phyloP scores from a whole-genome alignment of 2,113 vertebrate species.

The Campylomormyrus tamandua region DNA sequence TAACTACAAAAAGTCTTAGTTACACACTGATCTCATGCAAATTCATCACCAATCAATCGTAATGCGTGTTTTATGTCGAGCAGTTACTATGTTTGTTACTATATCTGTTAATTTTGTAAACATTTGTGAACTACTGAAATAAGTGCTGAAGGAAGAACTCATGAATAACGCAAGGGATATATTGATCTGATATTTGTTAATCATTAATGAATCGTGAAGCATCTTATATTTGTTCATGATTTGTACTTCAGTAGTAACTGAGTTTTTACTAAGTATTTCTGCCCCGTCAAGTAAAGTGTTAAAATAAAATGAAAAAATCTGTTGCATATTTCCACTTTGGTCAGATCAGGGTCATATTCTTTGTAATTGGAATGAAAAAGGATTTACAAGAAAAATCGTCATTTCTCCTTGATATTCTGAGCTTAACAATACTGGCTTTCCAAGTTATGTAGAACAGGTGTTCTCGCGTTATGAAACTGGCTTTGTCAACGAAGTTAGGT shows the following conservation, averaged over 20 bases:
- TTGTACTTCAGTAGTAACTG: too few relatives aligned
- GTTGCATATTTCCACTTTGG: not conserved
- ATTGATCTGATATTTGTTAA: not conserved
- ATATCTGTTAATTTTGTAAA: too few relatives aligned
- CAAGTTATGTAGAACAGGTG: not conserved
- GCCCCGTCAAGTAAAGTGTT: not conserved
- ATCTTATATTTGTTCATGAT: too few relatives aligned
- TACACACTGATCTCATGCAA: too few relatives aligned
- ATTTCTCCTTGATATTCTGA: constrained; percentile 3
- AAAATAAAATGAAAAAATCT: not conserved
- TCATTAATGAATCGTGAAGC: not conserved
- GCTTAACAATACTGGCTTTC: not conserved
- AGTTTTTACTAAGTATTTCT: too few relatives aligned
- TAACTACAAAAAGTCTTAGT: too few relatives aligned
- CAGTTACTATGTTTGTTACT: too few relatives aligned
- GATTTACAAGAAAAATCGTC: not conserved
- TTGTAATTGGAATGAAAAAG: not conserved
- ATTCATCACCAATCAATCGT: too few relatives aligned
- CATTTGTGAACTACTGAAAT: too few relatives aligned
- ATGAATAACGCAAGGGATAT: not conserved
- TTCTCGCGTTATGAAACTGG: not conserved
- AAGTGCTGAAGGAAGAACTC: too few relatives aligned
- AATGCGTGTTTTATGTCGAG: too few relatives aligned
- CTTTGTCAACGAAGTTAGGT: not conserved
- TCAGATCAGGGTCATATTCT: not conserved